Percentiles rank a stretch among this genome's conserved stretches.
Evolutionary conservation across 2,113 vertebrate genomes (phyloP).

Genomic region (Melanostigma gelatinosum): DNA sequence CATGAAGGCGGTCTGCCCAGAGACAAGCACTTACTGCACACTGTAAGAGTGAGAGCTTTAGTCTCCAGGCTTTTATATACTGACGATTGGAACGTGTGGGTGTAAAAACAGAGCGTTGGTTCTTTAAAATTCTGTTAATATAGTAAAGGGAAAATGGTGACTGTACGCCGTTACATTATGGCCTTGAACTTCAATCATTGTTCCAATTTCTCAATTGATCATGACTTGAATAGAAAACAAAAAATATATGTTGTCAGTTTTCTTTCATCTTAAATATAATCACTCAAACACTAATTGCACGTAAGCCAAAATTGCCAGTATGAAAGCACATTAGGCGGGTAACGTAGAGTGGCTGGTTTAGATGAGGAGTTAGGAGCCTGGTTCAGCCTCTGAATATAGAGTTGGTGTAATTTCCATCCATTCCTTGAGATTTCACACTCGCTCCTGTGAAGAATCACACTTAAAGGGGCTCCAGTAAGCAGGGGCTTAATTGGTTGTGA

Average conservation of each 20-base stretch:
- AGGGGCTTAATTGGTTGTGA: slow-evolving; percentile 78
- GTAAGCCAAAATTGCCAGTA: not conserved
- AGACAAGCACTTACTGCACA: slow-evolving; percentile 40
- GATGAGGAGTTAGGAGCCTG: slow-evolving; percentile 32
- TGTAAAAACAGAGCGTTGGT: not conserved
- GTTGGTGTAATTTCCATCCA: slow-evolving; percentile 72
- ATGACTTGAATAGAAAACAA: not conserved
- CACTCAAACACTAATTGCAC: not conserved
- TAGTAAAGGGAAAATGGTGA: not conserved
- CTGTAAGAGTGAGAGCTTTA: not conserved
- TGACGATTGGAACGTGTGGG: not conserved
- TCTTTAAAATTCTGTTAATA: not conserved
- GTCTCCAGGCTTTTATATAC: not conserved
- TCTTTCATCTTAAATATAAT: not conserved
- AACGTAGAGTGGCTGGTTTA: slow-evolving; percentile 33
- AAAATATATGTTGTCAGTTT: not conserved
- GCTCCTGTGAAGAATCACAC: slow-evolving; percentile 83
- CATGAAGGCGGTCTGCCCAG: slow-evolving; percentile 35
- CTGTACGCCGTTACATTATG: not conserved
- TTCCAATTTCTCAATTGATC: not conserved
- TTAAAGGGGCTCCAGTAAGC: slow-evolving; percentile 71
- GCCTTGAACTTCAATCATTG: not conserved
- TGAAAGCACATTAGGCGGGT: slow-evolving; percentile 10
- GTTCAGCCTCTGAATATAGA: slow-evolving; percentile 72
- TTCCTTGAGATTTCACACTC: slow-evolving; percentile 81